phyloP scores from a whole-genome alignment of 2,888 invertebrate genomes.

The Lochmaea crataegi region DNA sequence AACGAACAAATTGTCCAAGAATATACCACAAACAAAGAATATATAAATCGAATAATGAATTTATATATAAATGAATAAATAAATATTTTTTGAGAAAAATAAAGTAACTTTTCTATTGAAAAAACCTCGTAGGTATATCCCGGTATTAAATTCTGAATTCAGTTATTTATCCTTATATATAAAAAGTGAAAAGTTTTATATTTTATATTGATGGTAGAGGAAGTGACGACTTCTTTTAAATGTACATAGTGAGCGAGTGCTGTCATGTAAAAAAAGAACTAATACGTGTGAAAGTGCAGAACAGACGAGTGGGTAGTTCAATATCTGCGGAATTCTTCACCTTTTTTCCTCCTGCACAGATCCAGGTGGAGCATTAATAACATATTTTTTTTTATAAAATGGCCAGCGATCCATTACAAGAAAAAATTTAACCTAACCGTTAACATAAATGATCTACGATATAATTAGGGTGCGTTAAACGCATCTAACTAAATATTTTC shows the following conservation, averaged over 20 bases:
- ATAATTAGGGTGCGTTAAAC: conserved; percentile 48
- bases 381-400: conserved; percentile 59
- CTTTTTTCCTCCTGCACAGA: conserved; percentile 73
- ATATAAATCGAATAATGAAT: too few species aligned
- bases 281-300: conserved; percentile 65
- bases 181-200: too few species aligned
- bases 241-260: conserved; percentile 6
- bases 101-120: too few species aligned
- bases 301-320: conserved; percentile 56
- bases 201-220: too few species aligned
- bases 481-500: background rate
- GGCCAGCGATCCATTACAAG: conserved; percentile 62
- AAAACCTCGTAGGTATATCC: too few species aligned
- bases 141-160: too few species aligned
- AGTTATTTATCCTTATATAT: too few species aligned
- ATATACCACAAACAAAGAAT: too few species aligned
- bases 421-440: conserved; percentile 48
- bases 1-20: too few species aligned
- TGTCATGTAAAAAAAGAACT: conserved; percentile 51
- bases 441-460: conserved; percentile 45
- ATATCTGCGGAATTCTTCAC: conserved; percentile 70
- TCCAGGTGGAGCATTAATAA: conserved; percentile 65
- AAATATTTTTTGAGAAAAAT: too few species aligned
- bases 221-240: conserved; percentile 9
- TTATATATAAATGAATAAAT: too few species aligned